Percentiles rank a stretch among this genome's conserved stretches.
Evolutionary conservation across 2,888 invertebrate species (phyloP).

Genomic region (Aphrophora alni): DNA sequence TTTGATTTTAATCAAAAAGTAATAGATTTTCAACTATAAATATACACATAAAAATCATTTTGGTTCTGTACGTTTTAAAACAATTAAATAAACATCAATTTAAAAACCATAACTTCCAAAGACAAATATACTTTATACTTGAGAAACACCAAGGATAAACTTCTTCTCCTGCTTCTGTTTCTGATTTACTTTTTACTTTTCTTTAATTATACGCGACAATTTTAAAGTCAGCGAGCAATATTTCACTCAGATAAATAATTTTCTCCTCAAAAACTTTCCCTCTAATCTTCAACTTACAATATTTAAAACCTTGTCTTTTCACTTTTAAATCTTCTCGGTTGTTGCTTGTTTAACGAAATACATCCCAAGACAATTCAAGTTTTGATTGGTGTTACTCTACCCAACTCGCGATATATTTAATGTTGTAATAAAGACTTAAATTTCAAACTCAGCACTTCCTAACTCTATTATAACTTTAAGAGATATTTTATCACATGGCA

Average conservation of each 20-base stretch:
- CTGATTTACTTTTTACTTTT: not conserved
- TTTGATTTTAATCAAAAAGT: too few relatives aligned
- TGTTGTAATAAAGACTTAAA: not conserved
- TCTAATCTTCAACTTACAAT: not conserved
- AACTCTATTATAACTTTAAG: not conserved
- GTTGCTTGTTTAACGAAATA: not conserved
- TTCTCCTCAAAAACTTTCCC: not conserved
- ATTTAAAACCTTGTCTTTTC: not conserved
- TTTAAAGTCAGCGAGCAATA: not conserved
- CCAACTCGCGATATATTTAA: not conserved
- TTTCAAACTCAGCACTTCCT: not conserved
- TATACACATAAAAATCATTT: too few relatives aligned
- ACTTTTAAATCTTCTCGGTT: not conserved
- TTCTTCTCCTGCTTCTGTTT: too few relatives aligned
- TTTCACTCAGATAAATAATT: not conserved
- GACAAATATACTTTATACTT: too few relatives aligned
- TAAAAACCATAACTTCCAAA: too few relatives aligned
- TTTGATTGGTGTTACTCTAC: constrained; percentile 20
- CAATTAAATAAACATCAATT: too few relatives aligned
- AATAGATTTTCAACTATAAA: too few relatives aligned
- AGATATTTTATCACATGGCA: not conserved
- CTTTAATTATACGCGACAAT: not conserved
- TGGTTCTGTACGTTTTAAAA: too few relatives aligned
- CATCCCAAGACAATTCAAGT: constrained; percentile 22
- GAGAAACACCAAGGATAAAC: too few relatives aligned